Evolutionary conservation across 2,113 vertebrate species (phyloP).

Genomic region (Ptilorrhoa leucosticta): DNA sequence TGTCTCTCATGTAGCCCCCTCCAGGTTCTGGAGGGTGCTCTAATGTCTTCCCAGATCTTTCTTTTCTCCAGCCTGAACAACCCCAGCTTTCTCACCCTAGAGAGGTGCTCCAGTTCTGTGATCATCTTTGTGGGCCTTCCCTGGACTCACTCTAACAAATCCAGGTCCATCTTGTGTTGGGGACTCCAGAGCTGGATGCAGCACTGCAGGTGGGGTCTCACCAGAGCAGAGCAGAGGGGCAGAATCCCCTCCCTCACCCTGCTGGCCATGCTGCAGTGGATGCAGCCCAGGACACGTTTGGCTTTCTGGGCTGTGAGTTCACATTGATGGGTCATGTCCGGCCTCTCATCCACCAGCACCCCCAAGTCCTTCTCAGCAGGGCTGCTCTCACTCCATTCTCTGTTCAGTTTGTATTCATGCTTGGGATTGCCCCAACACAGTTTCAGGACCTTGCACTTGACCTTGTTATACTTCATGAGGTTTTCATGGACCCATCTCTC

Average conservation of each 20-base stretch:
- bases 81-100: background rate
- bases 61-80: background rate
- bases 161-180: fast-evolving
- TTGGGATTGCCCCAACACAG: background rate
- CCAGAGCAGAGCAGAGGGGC: background rate
- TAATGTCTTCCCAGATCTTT: background rate
- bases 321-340: background rate
- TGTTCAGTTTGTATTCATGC: background rate
- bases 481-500: background rate
- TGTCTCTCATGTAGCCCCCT: background rate
- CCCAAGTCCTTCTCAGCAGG: background rate
- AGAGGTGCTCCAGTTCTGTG: background rate
- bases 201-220: background rate
- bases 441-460: background rate
- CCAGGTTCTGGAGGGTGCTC: background rate
- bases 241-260: background rate
- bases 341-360: background rate
- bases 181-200: background rate
- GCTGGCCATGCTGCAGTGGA: fast-evolving
- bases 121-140: background rate
- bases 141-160: background rate
- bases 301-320: fast-evolving
- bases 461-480: background rate
- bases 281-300: background rate
- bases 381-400: background rate